Conservation (phyloP, 2,797 vertebrate species). For the Silurus lanzhouensis region DNA sequence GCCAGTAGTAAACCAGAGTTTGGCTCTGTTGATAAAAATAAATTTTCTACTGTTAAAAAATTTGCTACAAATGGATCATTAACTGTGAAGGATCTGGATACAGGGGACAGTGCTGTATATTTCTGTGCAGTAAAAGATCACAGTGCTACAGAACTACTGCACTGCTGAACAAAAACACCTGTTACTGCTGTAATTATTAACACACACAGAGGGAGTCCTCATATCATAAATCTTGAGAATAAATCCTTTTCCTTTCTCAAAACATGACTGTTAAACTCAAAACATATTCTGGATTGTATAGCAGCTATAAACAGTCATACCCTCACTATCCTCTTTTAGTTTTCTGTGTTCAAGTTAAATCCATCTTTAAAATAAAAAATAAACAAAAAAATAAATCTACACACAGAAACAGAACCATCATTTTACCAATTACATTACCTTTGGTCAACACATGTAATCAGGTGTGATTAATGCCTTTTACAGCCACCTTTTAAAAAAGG, state of each 20-base stretch:
- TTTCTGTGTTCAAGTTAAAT: background rate
- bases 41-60: constrained; percentile 37
- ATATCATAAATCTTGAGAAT: background rate
- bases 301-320: background rate
- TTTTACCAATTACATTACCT: no score
- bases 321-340: background rate
- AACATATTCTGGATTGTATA: background rate
- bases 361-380: no score
- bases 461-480: background rate
- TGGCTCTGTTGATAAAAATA: constrained; percentile 21
- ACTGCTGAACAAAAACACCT: constrained; percentile 12
- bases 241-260: background rate
- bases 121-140: constrained; percentile 24
- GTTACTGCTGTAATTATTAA: background rate
- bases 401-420: no score
- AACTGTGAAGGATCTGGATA: constrained; percentile 34
- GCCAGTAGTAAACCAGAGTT: background rate
- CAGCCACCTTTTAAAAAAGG: background rate
- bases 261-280: background rate
- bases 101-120: constrained; percentile 33
- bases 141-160: constrained; percentile 23
- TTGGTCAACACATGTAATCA: no score
- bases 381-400: no score
- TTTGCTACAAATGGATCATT: constrained; percentile 30
- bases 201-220: background rate